phyloP scores from a whole-genome alignment of 2,113 vertebrate genomes.

The Camelus dromedarius region DNA sequence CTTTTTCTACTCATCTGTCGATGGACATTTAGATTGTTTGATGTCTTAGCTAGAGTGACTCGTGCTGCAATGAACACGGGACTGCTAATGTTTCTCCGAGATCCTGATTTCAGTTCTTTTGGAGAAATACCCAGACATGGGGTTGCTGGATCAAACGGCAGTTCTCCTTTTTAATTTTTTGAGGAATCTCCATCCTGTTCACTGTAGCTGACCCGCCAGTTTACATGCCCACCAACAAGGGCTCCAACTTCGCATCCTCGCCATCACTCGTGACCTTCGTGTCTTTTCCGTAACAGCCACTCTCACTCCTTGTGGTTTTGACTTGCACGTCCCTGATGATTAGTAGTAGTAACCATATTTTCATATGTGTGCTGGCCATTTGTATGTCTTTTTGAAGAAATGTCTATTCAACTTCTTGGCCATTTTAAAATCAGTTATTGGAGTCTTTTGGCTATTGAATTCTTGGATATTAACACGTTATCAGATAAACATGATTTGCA shows the following conservation, averaged over 20 bases:
- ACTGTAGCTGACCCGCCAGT: background rate
- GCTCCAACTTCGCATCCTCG: background rate
- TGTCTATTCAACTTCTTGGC: background rate
- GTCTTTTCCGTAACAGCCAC: background rate
- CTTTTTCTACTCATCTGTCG: background rate
- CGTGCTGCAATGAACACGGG: too few species aligned
- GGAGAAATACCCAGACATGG: background rate
- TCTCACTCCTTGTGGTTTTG: background rate
- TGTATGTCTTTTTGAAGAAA: background rate
- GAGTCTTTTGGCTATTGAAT: background rate
- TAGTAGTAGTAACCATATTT: background rate
- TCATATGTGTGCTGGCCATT: background rate
- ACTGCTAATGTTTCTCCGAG: background rate
- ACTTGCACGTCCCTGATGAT: background rate
- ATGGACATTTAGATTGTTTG: background rate
- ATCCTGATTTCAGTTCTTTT: background rate
- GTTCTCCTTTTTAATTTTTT: background rate
- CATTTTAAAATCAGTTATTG: background rate
- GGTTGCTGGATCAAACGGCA: rapidly evolving
- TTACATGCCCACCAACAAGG: background rate
- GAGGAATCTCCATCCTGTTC: background rate
- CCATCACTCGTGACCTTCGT: background rate
- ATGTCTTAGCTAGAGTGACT: background rate
- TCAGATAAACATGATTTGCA: background rate
- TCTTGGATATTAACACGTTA: background rate